Conservation (phyloP, 2,888 invertebrate species). For the Caenorhabditis sp. region DNA sequence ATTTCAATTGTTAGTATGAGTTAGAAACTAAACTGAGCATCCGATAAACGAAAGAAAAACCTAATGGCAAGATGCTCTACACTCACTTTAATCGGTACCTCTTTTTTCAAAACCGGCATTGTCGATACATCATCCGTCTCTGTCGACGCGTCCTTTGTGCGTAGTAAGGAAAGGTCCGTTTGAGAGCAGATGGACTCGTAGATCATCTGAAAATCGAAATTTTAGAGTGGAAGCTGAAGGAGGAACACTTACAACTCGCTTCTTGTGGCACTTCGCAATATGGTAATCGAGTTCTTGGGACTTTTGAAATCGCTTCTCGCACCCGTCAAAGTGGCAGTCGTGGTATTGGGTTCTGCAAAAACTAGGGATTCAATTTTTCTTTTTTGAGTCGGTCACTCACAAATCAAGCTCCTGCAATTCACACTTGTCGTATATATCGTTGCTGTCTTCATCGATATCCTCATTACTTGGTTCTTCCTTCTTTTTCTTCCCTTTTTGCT, state of each 20-base stretch:
- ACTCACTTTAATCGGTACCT: constrained; percentile 49
- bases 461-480: constrained; percentile 33
- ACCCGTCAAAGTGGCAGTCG: constrained; percentile 57
- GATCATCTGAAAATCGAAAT: constrained; percentile 43
- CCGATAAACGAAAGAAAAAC: not conserved
- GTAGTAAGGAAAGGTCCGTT: constrained; percentile 38
- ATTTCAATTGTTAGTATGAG: too few species aligned
- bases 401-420: constrained; percentile 31
- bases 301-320: constrained; percentile 44
- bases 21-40: not conserved
- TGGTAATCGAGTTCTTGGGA: constrained; percentile 59
- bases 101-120: constrained; percentile 59
- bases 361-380: too few species aligned
- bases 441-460: constrained; percentile 23
- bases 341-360: constrained; percentile 49
- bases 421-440: constrained; percentile 14
- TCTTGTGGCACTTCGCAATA: constrained; percentile 48
- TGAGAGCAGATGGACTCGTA: constrained; percentile 57
- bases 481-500: constrained; percentile 33
- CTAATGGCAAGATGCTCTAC: not conserved
- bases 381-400: constrained; percentile 11
- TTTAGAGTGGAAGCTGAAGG: not conserved
- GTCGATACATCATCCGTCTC: constrained; percentile 38
- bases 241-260: constrained; percentile 39
- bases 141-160: constrained; percentile 1